Percentiles rank a stretch among this genome's conserved stretches.
phyloP scores from a whole-genome alignment of 2,888 invertebrate genomes.

The Blomia tropicalis region DNA sequence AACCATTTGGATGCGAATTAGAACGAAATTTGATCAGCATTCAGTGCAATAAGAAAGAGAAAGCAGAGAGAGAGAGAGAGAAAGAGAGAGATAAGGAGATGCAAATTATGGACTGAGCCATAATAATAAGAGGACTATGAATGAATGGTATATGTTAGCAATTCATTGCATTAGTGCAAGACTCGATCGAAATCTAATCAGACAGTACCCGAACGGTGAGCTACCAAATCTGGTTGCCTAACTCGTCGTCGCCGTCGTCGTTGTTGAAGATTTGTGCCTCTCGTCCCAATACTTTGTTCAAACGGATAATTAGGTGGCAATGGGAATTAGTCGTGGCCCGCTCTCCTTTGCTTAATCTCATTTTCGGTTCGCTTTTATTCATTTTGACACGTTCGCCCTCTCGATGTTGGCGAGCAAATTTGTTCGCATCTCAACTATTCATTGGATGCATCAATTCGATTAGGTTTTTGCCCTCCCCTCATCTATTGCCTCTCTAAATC shows the following conservation, averaged over 20 bases:
- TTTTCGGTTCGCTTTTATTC: background rate
- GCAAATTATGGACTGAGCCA: background rate
- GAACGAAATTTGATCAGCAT: background rate
- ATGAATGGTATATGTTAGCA: background rate
- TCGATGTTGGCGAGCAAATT: no score
- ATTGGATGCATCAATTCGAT: background rate
- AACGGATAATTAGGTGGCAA: background rate
- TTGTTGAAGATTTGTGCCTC: background rate
- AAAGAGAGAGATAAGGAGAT: conserved; percentile 2
- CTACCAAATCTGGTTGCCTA: no score
- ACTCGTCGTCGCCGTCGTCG: no score
- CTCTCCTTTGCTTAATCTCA: conserved; percentile 6
- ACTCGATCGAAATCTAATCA: conserved; percentile 13
- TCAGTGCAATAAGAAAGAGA: background rate
- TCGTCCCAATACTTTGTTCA: background rate
- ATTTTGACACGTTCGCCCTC: conserved; percentile 2
- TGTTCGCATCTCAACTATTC: background rate
- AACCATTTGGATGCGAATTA: background rate
- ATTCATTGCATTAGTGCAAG: conserved; percentile 1
- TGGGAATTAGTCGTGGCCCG: conserved; percentile 1
- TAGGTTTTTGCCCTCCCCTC: background rate
- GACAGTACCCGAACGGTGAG: no score
- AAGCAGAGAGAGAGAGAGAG: background rate
- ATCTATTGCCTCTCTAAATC: background rate
- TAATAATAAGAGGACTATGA: background rate